These are phyloP conservation scores for Microcebus lehilahytsara DNA, from an alignment of 2,113 vertebrate genomes.

Conservation along the genomic window DNA sequence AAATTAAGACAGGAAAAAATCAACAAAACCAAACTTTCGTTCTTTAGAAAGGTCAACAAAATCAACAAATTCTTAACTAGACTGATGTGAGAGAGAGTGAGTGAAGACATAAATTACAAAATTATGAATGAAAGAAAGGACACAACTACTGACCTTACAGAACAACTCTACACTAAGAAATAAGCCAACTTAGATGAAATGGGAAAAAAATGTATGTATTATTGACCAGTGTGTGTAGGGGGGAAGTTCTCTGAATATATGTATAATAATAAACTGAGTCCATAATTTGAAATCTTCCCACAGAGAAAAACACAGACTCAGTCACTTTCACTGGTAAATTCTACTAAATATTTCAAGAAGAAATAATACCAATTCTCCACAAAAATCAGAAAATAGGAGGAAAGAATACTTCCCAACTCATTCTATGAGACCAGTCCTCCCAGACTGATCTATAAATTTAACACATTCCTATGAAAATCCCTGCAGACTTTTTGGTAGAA, in stretches of 20 bases:
- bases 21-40: not conserved
- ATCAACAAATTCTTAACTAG: not conserved
- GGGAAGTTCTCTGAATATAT: not conserved
- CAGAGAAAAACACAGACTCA: not conserved
- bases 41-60: not conserved
- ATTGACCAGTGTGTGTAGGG: not conserved
- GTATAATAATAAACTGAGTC: conserved; percentile 18
- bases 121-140: not conserved
- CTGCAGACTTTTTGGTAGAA: not conserved
- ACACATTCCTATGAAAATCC: not conserved
- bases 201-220: not conserved
- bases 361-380: not conserved
- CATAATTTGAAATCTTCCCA: not conserved
- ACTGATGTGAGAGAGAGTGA: not conserved
- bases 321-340: not conserved
- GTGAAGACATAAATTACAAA: not conserved
- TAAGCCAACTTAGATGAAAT: not conserved
- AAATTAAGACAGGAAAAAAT: not conserved
- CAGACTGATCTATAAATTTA: not conserved
- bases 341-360: not conserved
- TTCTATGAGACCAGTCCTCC: not conserved
- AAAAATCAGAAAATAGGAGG: conserved; percentile 16
- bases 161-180: not conserved
- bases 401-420: not conserved
- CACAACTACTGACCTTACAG: not conserved